Evolutionary conservation across 2,888 invertebrate species (phyloP), one percentile per base, ranked within the genome.

Genomic region (Linnaemya vulpina): DNA sequence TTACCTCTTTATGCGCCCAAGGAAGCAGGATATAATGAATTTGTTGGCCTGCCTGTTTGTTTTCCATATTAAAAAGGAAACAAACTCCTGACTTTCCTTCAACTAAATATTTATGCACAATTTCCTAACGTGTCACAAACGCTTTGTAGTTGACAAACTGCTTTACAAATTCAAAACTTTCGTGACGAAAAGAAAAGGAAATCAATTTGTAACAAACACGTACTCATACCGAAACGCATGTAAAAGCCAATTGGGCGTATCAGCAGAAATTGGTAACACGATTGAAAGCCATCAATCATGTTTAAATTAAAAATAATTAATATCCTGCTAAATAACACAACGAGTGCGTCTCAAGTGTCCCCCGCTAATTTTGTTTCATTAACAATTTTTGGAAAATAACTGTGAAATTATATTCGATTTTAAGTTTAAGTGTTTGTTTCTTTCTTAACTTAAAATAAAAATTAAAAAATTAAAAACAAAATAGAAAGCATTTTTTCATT

Each of bases 171-270:
- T 65, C 17, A 5, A 40, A 55, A 49, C 13, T 60, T 73, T 80
- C 79, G 73, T 80, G 73, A 58, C 79, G 30, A 49, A 43, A 63
- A 53, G 17, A 25, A 65, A 73, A 49, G 73, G 73, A 58, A 73
- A 79, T 25, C 73, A 80, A 80, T 80, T 80, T 80, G 79, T 73
- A 58, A 35, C 25, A 15, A 79, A 73, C 63, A 65, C 71, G 55
- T 65, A 30, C 30, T 30, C 30, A 5, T 30, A 30, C 30, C 30
- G 30, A 3, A 30, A n/a, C n/a, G 35, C 25, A 73, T 20, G n/a
- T 30, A 53, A 25, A 3, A 55, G 38, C 1, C 38, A 11, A 5
- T 1, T 11, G 38, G 11, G 11, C 40, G 40, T 43, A 79, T 46
- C 43, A 63, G 46, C n/a, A 63, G 17, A 38, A 63, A 30, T 63